Base-by-base conservation (phyloP, 2,113 vertebrate species). In the Vidua macroura region DNA sequence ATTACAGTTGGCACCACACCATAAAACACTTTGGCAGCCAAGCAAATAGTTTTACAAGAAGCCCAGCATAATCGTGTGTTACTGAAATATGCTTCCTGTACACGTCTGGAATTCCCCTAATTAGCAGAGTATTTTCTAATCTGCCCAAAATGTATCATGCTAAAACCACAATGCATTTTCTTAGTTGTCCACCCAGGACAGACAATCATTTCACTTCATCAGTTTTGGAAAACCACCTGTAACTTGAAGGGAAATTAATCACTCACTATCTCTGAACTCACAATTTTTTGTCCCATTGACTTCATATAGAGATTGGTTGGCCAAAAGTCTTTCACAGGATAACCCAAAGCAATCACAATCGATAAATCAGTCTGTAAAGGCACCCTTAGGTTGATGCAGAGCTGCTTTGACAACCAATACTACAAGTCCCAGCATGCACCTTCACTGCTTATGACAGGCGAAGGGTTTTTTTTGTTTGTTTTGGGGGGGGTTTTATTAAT, bases 41-140 rank as follows among this genome's bases (percentile, higher is more conserved):
- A 96, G 91, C 95, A 96, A 95, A 96, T 95, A 95, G 41, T 79
- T 94, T 90, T 95, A 78, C 75, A 85, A 2, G 94, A 98, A 96
- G 96, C 94, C 92, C 86, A 87, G 10, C 75, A 80, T 43, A 83
- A 94, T 92, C 28, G 0, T 58, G 90, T 92, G 83, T 95, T 96
- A 81, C 84, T 93, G 90, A 90, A 96, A 97, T 95, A 92, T 74
- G 95, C 60, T 96, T 97, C 97, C 97, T 97, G 87, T 95, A 95
- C 94, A 97, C 76, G 68, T 43, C 73, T 96, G 98, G 98, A 98
- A 98, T 98, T 98, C 98, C 98, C 98, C 98, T 98, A 97, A 95
- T 98, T 97, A 98, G 96, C 96, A 97, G 97, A 95, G 96, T 96
- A 96, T 97, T 98, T 97, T 98, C 97, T 96, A 93, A 92, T 94